phyloP scores from a whole-genome alignment of 2,113 vertebrate species.

The Tympanuchus pallidicinctus region DNA sequence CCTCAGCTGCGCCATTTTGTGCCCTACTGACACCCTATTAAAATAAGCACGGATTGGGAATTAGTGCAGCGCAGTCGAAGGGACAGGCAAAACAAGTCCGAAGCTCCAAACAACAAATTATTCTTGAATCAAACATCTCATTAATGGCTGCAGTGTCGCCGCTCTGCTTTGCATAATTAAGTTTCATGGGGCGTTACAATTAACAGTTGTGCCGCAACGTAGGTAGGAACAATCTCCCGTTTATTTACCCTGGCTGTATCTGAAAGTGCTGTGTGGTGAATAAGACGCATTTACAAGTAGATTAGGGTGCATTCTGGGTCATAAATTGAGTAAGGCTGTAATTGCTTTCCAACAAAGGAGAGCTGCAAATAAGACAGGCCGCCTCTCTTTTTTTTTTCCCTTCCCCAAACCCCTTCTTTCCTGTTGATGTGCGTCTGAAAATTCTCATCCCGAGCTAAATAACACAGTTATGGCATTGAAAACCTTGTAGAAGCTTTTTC shows the following conservation, averaged over 20 bases:
- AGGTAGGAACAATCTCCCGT: conserved; percentile 77
- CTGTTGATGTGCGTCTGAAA: conserved; percentile 49
- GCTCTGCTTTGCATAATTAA: conserved; percentile 82
- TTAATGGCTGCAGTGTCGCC: conserved; percentile 78
- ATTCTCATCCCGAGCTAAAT: conserved; percentile 46
- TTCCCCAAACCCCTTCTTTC: conserved; percentile 13
- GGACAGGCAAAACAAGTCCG: conserved; percentile 68
- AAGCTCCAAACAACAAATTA: conserved; percentile 78
- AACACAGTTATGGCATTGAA: conserved; percentile 36
- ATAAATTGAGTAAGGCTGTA: conserved; percentile 78
- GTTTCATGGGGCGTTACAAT: conserved; percentile 79
- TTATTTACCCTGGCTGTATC: conserved; percentile 71
- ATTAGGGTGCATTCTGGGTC: conserved; percentile 76
- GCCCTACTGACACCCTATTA: conserved; percentile 44
- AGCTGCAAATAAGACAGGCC: conserved; percentile 69
- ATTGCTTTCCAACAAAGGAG: conserved; percentile 77
- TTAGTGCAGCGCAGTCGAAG: conserved; percentile 65
- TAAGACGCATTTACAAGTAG: conserved; percentile 75
- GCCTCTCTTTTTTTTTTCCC: background rate
- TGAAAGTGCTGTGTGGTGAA: conserved; percentile 73
- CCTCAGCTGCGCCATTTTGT: background rate
- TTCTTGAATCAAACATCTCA: conserved; percentile 82
- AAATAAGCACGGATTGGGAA: conserved; percentile 55
- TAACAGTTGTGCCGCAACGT: conserved; percentile 73
- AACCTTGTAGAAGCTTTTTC: conserved; percentile 37